Conservation (phyloP, 2,797 vertebrate species). For the Nannoperca australis region DNA sequence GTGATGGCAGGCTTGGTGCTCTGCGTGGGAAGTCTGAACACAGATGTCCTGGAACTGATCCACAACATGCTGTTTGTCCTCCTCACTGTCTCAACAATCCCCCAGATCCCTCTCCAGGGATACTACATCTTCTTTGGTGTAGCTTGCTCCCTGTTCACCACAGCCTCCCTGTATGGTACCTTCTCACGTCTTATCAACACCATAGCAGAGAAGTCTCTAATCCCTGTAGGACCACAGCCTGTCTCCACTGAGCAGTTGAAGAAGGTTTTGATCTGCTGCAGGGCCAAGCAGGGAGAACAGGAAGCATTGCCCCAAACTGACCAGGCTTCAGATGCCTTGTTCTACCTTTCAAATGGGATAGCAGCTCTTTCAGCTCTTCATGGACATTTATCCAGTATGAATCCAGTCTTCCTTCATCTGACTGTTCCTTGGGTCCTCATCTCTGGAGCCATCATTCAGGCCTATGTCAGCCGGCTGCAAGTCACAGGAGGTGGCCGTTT, state of each 20-base stretch:
- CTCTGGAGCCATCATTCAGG: conserved; percentile 87
- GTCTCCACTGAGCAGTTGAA: conserved; percentile 82
- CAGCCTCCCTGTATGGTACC: conserved; percentile 86
- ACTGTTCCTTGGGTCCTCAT: conserved; percentile 89
- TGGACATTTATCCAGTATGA: not conserved
- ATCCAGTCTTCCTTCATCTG: conserved; percentile 78
- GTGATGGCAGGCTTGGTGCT: conserved; percentile 84
- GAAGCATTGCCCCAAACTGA: conserved; percentile 25
- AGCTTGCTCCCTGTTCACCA: conserved; percentile 84
- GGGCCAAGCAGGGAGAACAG: conserved; percentile 20
- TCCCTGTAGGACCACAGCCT: conserved; percentile 87
- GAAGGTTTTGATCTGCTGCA: conserved; percentile 47
- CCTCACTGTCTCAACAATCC: conserved; percentile 85
- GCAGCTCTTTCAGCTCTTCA: conserved; percentile 88
- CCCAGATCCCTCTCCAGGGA: conserved; percentile 83
- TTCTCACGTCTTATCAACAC: conserved; percentile 91
- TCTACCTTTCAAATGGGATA: conserved; percentile 90
- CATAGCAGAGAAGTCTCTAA: conserved; percentile 90
- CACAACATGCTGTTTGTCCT: conserved; percentile 88
- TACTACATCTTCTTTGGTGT: conserved; percentile 88
- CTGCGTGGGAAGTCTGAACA: conserved; percentile 85
- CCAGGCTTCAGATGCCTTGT: conserved; percentile 85
- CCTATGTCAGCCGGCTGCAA: conserved; percentile 87
- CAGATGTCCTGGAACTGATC: conserved; percentile 86
- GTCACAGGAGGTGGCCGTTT: conserved; percentile 83